A percentile compares a stretch with the other conserved stretches of the same genome.
phyloP scores from a whole-genome alignment of 1,140 invertebrate species.

The Lycorma delicatula region DNA sequence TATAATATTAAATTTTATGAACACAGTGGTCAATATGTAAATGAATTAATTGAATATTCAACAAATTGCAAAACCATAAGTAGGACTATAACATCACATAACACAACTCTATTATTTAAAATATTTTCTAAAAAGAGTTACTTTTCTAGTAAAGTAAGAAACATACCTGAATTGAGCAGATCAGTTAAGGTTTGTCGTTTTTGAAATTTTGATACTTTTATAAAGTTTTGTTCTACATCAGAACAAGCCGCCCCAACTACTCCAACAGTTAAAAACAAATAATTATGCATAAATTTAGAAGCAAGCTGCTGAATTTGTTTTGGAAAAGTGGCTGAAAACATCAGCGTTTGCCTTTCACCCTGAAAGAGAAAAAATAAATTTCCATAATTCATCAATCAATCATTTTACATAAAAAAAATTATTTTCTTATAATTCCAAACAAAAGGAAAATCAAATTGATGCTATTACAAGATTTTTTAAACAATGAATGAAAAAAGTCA shows the following conservation, averaged over 20 bases:
- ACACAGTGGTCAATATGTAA: too few species aligned
- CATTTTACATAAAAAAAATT: too few species aligned
- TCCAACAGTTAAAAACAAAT: slow-evolving; percentile 98
- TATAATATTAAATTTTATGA: too few species aligned
- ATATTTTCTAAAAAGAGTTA: too few species aligned
- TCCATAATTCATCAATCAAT: neutral
- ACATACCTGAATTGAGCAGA: slow-evolving; percentile 51
- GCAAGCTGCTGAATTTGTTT: slow-evolving; percentile 96
- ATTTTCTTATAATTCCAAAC: neutral
- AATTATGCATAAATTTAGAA: slow-evolving; percentile 93
- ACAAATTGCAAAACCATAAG: too few species aligned
- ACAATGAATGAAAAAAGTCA: too few species aligned
- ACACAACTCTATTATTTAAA: too few species aligned
- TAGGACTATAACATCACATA: too few species aligned
- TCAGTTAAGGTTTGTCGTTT: slow-evolving; percentile 68
- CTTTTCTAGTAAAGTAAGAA: neutral
- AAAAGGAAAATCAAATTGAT: too few species aligned
- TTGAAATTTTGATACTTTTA: slow-evolving; percentile 47
- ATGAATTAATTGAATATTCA: too few species aligned
- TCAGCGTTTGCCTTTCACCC: slow-evolving; percentile 90
- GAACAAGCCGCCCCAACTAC: slow-evolving; percentile 87
- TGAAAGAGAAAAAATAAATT: slow-evolving; percentile 11
- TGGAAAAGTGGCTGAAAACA: slow-evolving; percentile 99
- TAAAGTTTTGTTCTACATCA: slow-evolving; percentile 80
- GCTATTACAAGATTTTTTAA: too few species aligned